phyloP scores from a whole-genome alignment of 2,888 invertebrate genomes.

The Agrochola circellaris region DNA sequence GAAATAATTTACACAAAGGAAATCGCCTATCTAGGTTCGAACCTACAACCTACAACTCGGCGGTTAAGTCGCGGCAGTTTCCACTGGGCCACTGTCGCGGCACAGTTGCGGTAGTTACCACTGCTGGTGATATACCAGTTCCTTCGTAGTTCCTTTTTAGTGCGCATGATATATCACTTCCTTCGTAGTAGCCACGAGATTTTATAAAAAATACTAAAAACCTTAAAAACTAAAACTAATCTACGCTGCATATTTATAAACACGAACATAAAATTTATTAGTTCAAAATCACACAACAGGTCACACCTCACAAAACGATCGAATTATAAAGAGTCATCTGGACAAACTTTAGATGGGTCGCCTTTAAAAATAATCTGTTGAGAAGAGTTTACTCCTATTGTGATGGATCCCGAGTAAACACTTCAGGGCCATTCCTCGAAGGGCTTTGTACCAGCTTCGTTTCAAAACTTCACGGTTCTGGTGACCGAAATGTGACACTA shows the following conservation, averaged over 20 bases:
- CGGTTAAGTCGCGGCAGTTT: no score
- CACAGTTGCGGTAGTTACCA: no score
- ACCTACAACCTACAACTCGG: no score
- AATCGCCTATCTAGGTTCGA: no score
- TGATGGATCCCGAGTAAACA: slow-evolving; percentile 85
- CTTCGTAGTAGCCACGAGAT: not conserved
- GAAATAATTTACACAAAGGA: no score
- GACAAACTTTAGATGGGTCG: slow-evolving; percentile 79
- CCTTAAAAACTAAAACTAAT: slow-evolving; percentile 37
- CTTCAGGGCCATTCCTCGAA: slow-evolving; percentile 85
- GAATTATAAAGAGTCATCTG: slow-evolving; percentile 82
- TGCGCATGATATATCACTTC: no score
- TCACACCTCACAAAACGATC: slow-evolving; percentile 69
- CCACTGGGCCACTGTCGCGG: no score
- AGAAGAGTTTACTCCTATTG: slow-evolving; percentile 87
- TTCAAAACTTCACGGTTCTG: slow-evolving; percentile 85
- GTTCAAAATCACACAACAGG: slow-evolving; percentile 67
- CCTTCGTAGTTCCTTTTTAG: no score
- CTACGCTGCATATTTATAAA: slow-evolving; percentile 49
- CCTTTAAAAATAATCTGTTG: slow-evolving; percentile 85
- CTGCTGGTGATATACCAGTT: no score
- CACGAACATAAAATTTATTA: slow-evolving; percentile 57
- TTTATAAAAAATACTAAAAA: not conserved
- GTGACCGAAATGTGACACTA: slow-evolving; percentile 70
- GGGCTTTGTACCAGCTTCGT: slow-evolving; percentile 81